A percentile compares a stretch with the other conserved stretches of the same genome.
Conservation (phyloP, 2,888 invertebrate species). For the Drosophila nr. perissopoda region DNA sequence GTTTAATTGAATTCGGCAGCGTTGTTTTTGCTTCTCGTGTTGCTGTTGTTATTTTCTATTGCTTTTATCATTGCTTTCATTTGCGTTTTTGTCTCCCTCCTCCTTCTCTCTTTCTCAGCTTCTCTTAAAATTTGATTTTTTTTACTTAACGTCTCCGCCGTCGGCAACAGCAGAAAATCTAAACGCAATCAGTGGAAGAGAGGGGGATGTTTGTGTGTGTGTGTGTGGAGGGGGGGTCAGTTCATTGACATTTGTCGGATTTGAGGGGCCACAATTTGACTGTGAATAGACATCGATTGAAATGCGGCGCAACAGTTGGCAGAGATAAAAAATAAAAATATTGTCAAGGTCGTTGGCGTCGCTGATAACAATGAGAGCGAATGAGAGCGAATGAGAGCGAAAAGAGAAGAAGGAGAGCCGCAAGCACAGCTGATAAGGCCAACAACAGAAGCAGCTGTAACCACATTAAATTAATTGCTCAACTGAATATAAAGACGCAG, state of each 20-base stretch:
- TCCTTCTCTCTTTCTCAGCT: background rate
- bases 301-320: constrained; percentile 64
- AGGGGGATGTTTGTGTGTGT: background rate
- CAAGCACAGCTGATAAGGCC: constrained; percentile 24
- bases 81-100: background rate
- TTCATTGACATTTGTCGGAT: constrained; percentile 48
- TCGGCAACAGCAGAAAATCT: constrained; percentile 29
- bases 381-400: constrained; percentile 1
- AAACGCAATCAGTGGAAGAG: constrained; percentile 33
- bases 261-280: constrained; percentile 29
- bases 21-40: constrained; percentile 3
- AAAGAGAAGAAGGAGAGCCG: constrained; percentile 23
- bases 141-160: constrained; percentile 25
- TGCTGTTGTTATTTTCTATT: constrained; percentile 13
- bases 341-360: constrained; percentile 67
- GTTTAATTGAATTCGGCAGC: constrained; percentile 51
- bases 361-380: constrained; percentile 39
- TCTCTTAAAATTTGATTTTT: background rate
- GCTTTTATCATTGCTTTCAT: constrained; percentile 7
- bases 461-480: background rate
- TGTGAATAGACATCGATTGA: constrained; percentile 56
- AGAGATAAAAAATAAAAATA: constrained; percentile 59
- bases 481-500: background rate
- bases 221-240: constrained; percentile 5
- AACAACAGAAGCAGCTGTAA: constrained; percentile 5